Evolutionary conservation across 1,140 invertebrate species (phyloP).

Genomic region (Drosophila bocqueti): DNA sequence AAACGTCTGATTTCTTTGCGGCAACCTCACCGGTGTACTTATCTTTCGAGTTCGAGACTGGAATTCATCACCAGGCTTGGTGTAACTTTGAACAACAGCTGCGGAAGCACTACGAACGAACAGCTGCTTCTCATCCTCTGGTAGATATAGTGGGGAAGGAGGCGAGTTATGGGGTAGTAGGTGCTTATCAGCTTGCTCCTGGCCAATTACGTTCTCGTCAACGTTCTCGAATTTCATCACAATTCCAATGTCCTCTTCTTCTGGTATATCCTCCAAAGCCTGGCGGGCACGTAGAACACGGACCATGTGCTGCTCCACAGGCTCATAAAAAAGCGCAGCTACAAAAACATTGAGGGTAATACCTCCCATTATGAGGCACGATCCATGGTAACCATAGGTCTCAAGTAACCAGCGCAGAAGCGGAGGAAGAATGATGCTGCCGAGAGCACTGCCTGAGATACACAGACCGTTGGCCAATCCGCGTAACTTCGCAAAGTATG

Average conservation of each 20-base stretch:
- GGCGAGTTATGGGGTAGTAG: constrained; percentile 68
- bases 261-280: constrained; percentile 75
- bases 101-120: constrained; percentile 86
- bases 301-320: constrained; percentile 92
- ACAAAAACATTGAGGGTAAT: constrained; percentile 93
- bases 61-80: constrained; percentile 75
- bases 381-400: constrained; percentile 91
- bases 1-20: constrained; percentile 85
- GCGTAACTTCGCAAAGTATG: constrained; percentile 92
- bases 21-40: constrained; percentile 85
- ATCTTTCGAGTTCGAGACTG: constrained; percentile 86
- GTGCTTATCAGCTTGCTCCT: constrained; percentile 54
- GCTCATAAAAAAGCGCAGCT: constrained; percentile 93
- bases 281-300: constrained; percentile 85
- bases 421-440: constrained; percentile 92
- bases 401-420: constrained; percentile 89
- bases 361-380: constrained; percentile 93
- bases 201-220: constrained; percentile 75
- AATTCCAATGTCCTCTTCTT: constrained; percentile 84
- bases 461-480: constrained; percentile 95
- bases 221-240: constrained; percentile 82
- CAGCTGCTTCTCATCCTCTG: constrained; percentile 75
- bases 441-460: constrained; percentile 94
- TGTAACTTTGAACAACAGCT: constrained; percentile 84
- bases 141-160: constrained; percentile 66